These are phyloP conservation scores for Nemopilema nomurai DNA, from an alignment of 30 jellyfish, hydroid and myxozoan species.

Conservation along the genomic window DNA sequence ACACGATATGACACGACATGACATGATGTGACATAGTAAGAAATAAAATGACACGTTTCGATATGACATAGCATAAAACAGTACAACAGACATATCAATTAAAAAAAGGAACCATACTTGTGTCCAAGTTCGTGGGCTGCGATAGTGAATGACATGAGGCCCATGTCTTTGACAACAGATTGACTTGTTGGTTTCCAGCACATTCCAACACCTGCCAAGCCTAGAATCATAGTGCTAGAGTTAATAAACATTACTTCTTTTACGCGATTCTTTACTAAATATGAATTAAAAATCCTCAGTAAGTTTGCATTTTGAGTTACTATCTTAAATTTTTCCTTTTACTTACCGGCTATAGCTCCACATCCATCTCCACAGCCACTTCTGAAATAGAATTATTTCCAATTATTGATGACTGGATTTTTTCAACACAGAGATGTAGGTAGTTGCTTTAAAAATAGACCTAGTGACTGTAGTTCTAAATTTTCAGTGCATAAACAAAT, in stretches of 20 bases:
- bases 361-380: constrained; percentile 40
- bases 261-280: no score
- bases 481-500: no score
- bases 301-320: no score
- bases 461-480: no score
- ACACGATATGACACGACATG: not conserved
- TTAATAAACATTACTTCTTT: no score
- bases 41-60: not conserved
- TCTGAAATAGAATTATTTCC: not conserved
- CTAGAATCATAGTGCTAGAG: constrained; percentile 38
- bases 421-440: no score
- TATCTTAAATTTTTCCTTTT: not conserved
- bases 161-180: constrained; percentile 63
- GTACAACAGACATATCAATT: not conserved
- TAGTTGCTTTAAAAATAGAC: no score
- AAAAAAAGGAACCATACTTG: constrained; percentile 49
- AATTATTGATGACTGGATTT: not conserved
- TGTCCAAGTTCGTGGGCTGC: constrained; percentile 95
- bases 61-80: not conserved
- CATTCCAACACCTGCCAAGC: constrained; percentile 69
- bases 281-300: no score
- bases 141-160: constrained; percentile 68
- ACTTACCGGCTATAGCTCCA: not conserved
- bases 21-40: not conserved
- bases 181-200: constrained; percentile 69